Evolutionary conservation across 2,888 invertebrate species (phyloP).

Genomic region (Ectobius pallidus): DNA sequence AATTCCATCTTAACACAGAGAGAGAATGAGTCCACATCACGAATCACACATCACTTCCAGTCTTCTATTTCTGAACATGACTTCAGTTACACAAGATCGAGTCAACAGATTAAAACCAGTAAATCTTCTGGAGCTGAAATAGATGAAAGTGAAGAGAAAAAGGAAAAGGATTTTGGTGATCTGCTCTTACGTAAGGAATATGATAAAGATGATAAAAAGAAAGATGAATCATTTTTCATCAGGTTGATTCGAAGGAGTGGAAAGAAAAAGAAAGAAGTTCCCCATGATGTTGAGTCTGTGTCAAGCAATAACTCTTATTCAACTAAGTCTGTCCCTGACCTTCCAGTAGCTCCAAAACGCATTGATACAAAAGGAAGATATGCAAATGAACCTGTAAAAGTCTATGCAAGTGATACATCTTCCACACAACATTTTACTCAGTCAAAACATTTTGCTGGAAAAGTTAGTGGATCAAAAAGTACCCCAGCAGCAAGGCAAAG

Average conservation of each 20-base stretch:
- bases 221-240: slow-evolving; percentile 69
- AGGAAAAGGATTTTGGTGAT: slow-evolving; percentile 52
- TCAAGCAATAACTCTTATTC: neutral
- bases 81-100: slow-evolving; percentile 46
- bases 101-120: neutral
- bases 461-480: slow-evolving; percentile 49
- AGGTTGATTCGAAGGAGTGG: slow-evolving; percentile 73
- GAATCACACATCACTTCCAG: neutral
- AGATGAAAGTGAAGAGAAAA: slow-evolving; percentile 49
- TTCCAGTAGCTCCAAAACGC: slow-evolving; percentile 55
- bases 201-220: slow-evolving; percentile 57
- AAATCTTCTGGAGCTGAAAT: slow-evolving; percentile 42
- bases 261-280: slow-evolving; percentile 62
- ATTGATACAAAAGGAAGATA: slow-evolving; percentile 61
- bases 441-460: slow-evolving; percentile 5
- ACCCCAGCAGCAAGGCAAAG: slow-evolving; percentile 63
- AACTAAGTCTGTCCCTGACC: neutral
- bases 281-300: neutral
- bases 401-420: slow-evolving; percentile 3
- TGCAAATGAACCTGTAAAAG: slow-evolving; percentile 54
- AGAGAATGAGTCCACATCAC: slow-evolving; percentile 57
- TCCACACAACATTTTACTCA: neutral
- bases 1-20: slow-evolving; percentile 53
- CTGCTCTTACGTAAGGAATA: slow-evolving; percentile 48
- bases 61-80: slow-evolving; percentile 14